phyloP scores from a whole-genome alignment of 2,113 vertebrate species.

The Pangasianodon hypophthalmus region DNA sequence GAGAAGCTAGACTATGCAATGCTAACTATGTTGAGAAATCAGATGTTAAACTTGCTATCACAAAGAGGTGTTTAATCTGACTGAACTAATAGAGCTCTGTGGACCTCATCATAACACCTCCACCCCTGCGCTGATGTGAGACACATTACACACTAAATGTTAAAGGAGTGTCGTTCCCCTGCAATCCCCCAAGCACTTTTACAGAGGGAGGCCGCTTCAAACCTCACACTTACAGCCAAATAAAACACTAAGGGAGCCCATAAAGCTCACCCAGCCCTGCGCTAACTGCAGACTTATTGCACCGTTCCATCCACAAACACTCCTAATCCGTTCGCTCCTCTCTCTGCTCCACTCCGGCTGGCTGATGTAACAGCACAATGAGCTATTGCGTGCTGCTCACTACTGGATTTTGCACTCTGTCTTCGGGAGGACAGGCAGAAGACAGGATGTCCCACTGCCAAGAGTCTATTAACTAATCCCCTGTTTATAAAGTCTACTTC shows the following conservation, averaged over 20 bases:
- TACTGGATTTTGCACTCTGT: conserved; percentile 39
- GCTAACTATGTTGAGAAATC: not conserved
- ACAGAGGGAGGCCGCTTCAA: conserved; percentile 26
- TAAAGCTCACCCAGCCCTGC: conserved; percentile 41
- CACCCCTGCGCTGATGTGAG: not conserved
- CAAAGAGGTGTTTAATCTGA: conserved; percentile 18
- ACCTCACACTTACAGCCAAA: conserved; percentile 42
- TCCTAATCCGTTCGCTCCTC: conserved; percentile 18
- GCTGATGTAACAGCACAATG: conserved; percentile 22
- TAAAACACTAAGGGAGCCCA: conserved; percentile 47
- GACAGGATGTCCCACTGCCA: conserved; percentile 61
- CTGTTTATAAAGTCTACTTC: conserved; percentile 71
- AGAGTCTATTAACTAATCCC: conserved; percentile 71
- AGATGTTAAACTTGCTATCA: not conserved
- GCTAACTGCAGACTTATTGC: conserved; percentile 36
- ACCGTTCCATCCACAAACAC: conserved; percentile 21
- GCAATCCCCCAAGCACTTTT: conserved; percentile 27
- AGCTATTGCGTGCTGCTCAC: conserved; percentile 34
- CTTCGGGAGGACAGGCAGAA: conserved; percentile 48
- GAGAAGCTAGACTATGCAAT: not conserved
- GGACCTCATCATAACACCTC: not conserved
- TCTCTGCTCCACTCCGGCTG: conserved; percentile 15
- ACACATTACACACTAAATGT: conserved; percentile 11
- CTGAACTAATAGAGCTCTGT: conserved; percentile 7
- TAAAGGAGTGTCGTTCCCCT: not conserved